phyloP scores from a whole-genome alignment of 2,888 invertebrate species.

The Gymnosoma rotundatum region DNA sequence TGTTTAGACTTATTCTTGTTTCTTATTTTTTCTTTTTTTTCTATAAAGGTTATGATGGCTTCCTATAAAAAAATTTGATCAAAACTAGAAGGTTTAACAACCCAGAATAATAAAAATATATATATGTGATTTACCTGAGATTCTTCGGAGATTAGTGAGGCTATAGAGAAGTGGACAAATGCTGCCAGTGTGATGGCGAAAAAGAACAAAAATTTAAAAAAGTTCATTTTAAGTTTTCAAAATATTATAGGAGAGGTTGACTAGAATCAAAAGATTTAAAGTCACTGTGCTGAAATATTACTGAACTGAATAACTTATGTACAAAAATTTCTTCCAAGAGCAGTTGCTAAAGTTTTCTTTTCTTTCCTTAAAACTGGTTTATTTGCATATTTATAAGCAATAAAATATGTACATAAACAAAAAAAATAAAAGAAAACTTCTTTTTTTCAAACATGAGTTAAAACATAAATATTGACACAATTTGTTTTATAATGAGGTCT shows the following conservation, averaged over 20 bases:
- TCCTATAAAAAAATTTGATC: not conserved
- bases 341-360: too few species aligned
- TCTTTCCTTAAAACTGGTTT: too few species aligned
- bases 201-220: not conserved
- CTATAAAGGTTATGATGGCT: too few species aligned
- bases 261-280: not conserved
- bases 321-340: not conserved
- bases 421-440: too few species aligned
- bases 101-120: not conserved
- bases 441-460: too few species aligned
- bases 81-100: not conserved
- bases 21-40: too few species aligned
- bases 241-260: not conserved
- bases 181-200: not conserved
- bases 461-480: too few species aligned
- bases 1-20: too few species aligned
- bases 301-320: not conserved
- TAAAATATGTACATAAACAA: too few species aligned
- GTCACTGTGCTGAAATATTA: not conserved
- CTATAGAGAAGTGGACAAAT: not conserved
- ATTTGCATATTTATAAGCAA: too few species aligned
- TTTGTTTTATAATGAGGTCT: too few species aligned
- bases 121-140: not conserved
- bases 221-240: slow-evolving; percentile 14
- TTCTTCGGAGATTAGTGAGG: not conserved